phyloP scores from a whole-genome alignment of 2,113 vertebrate species.

The Rhynchopsitta pachyrhyncha region DNA sequence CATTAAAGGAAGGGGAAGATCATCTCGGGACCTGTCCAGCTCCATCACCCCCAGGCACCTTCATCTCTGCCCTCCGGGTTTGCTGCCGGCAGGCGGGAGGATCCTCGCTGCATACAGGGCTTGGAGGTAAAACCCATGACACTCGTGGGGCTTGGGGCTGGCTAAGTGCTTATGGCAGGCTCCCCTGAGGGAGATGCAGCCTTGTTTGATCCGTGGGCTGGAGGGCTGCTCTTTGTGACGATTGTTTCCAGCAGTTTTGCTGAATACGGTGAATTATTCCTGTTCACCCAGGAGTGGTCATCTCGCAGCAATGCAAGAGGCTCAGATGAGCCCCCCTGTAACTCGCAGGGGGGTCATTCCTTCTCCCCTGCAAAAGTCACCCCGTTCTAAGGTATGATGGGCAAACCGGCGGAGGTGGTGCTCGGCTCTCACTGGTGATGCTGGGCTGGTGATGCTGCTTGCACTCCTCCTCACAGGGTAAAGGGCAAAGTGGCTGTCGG shows the following conservation, averaged over 20 bases:
- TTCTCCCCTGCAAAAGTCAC: not conserved
- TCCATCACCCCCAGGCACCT: not conserved
- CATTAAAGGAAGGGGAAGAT: not conserved
- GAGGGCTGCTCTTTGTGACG: not conserved
- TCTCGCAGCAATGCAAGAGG: not conserved
- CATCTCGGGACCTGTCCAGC: not conserved
- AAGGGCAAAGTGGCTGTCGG: not conserved
- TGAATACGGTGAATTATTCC: not conserved
- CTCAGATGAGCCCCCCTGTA: not conserved
- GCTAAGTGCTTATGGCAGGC: not conserved
- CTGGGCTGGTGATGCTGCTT: not conserved
- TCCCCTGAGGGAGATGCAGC: not conserved
- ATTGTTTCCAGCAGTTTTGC: not conserved
- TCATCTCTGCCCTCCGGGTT: not conserved
- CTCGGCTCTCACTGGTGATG: not conserved
- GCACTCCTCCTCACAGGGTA: rapidly evolving
- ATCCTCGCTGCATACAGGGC: not conserved
- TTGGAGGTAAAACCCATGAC: rapidly evolving
- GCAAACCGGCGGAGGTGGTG: not conserved
- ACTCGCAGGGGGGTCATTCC: not conserved
- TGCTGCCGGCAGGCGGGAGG: not conserved
- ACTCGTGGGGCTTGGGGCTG: not conserved
- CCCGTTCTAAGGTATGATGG: rapidly evolving
- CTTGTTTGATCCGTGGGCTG: not conserved
- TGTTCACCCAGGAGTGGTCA: rapidly evolving